Percentiles rank a stretch among this genome's conserved stretches.
phyloP scores from a whole-genome alignment of 2,888 invertebrate species.

The Cabera pusaria region DNA sequence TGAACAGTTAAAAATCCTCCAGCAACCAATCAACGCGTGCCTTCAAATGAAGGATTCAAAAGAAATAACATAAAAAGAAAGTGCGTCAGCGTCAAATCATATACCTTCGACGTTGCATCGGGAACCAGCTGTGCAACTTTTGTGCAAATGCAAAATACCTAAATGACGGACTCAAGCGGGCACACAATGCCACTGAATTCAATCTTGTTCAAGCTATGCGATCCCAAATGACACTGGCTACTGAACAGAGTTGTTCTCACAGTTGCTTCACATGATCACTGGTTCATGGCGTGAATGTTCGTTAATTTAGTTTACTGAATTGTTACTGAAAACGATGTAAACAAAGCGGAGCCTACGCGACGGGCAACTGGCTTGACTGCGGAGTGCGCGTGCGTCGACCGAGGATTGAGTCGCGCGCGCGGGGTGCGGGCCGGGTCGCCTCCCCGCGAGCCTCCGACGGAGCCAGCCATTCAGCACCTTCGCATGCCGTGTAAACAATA shows the following conservation, averaged over 20 bases:
- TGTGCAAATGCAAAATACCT: constrained; percentile 55
- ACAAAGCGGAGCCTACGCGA: constrained; percentile 81
- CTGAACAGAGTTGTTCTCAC: constrained; percentile 30
- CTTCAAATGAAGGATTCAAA: constrained; percentile 13
- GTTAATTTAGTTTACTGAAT: constrained; percentile 17
- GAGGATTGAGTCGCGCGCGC: constrained; percentile 36
- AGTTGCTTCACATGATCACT: constrained; percentile 41
- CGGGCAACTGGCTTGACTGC: constrained; percentile 70
- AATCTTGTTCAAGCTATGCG: constrained; percentile 20
- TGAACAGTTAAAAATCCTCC: constrained; percentile 16
- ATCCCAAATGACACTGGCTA: constrained; percentile 20
- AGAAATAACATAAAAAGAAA: constrained; percentile 18
- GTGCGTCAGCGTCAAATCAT: constrained; percentile 27
- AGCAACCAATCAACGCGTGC: constrained; percentile 18
- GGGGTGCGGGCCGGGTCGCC: constrained; percentile 54
- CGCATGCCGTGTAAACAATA: constrained; percentile 64
- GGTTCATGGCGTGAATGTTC: constrained; percentile 21
- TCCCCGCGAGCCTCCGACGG: constrained; percentile 50
- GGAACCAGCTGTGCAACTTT: constrained; percentile 58
- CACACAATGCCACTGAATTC: constrained; percentile 45
- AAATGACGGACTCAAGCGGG: constrained; percentile 35
- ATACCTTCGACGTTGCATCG: constrained; percentile 38
- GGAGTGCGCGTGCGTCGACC: constrained; percentile 73
- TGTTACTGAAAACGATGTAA: constrained; percentile 52
- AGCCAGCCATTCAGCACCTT: constrained; percentile 59